Evolutionary conservation across 2,113 vertebrate genomes (phyloP).

Genomic region (Alethe diademata): DNA sequence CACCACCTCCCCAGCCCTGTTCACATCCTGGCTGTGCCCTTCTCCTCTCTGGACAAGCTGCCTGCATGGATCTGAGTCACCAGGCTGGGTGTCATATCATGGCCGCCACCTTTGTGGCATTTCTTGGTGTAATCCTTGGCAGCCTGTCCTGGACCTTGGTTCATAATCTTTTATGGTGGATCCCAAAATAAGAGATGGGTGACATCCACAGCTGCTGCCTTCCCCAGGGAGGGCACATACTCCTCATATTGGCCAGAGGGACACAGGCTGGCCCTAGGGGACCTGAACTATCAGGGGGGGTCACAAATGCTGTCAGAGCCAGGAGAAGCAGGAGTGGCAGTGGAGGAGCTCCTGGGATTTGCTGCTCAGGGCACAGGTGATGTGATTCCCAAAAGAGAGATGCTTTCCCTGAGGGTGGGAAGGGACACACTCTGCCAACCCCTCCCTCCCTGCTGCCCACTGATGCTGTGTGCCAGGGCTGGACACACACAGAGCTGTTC

Average conservation of each 20-base stretch:
- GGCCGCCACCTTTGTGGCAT: background rate
- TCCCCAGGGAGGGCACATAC: background rate
- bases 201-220: background rate
- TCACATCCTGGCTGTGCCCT: background rate
- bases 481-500: background rate
- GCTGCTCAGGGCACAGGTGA: background rate
- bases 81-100: background rate
- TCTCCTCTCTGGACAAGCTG: background rate
- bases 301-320: background rate
- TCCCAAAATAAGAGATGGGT: background rate
- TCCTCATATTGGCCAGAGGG: background rate
- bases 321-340: background rate
- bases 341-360: background rate
- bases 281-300: rapidly evolving
- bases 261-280: rapidly evolving
- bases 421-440: background rate
- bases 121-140: background rate
- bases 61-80: rapidly evolving
- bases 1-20: background rate
- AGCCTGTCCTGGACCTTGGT: background rate
- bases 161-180: background rate
- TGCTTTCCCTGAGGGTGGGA: rapidly evolving
- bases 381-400: background rate
- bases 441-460: background rate
- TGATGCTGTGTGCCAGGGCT: background rate